A percentile compares a stretch with the other conserved stretches of the same genome.
These are phyloP conservation scores for Larimichthys polyactis DNA, from an alignment of 2,113 vertebrate species.

Conservation along the genomic window DNA sequence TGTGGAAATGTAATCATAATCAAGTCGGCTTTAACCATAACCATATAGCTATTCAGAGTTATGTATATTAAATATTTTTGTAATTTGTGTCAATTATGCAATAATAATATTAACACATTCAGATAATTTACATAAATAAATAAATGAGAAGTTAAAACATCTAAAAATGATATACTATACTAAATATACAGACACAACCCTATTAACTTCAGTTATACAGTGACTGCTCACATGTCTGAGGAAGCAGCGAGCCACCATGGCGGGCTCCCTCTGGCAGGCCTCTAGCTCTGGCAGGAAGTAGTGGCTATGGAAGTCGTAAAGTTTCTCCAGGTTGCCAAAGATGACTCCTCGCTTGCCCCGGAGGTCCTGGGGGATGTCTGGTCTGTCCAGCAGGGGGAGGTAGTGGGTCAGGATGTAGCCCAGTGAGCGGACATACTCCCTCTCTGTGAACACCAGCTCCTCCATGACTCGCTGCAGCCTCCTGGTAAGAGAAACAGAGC, in stretches of 20 bases:
- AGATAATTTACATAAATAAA: background rate
- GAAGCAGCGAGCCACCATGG: slow-evolving; percentile 83
- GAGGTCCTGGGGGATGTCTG: slow-evolving; percentile 85
- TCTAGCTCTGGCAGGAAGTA: slow-evolving; percentile 86
- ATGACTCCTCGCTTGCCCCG: slow-evolving; percentile 83
- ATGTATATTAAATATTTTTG: no score
- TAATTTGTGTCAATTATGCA: background rate
- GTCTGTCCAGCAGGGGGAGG: slow-evolving; percentile 83
- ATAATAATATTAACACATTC: background rate
- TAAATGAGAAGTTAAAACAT: background rate
- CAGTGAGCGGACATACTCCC: slow-evolving; percentile 83
- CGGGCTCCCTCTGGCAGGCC: slow-evolving; percentile 79
- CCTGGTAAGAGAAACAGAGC: slow-evolving; percentile 61
- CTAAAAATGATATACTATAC: background rate
- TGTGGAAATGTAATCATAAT: slow-evolving; percentile 41
- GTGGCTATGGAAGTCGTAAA: slow-evolving; percentile 85
- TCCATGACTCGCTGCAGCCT: slow-evolving; percentile 84
- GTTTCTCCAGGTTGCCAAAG: slow-evolving; percentile 87
- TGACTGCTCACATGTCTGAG: slow-evolving; percentile 81
- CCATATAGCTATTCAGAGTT: background rate
- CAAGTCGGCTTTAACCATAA: background rate
- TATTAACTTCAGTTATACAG: background rate
- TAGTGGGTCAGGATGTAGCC: slow-evolving; percentile 84
- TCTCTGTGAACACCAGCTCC: slow-evolving; percentile 86
- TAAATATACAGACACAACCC: background rate